phyloP scores from a whole-genome alignment of 2,888 invertebrate species.

The Nasonia oneida region DNA sequence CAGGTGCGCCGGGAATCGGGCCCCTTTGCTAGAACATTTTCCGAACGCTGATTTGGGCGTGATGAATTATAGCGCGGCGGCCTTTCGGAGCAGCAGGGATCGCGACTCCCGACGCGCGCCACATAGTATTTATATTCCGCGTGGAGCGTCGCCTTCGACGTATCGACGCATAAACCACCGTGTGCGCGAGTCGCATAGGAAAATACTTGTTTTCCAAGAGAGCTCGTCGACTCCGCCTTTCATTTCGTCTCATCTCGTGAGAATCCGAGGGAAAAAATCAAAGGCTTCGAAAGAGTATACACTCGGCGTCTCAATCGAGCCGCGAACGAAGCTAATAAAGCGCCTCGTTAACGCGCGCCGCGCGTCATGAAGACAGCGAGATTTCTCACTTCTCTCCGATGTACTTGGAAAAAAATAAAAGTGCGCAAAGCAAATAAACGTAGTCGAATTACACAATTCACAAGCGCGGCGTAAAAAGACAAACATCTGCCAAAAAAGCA shows the following conservation, averaged over 20 bases:
- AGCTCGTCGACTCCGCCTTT: conserved; percentile 32
- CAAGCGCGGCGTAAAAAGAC: background rate
- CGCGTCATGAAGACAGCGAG: no score
- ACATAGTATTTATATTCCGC: background rate
- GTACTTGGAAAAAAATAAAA: background rate
- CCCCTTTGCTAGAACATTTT: background rate
- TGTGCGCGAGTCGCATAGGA: background rate
- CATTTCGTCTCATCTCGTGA: background rate
- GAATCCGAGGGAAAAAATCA: background rate
- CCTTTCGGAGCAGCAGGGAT: background rate
- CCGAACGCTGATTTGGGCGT: conserved; percentile 35
- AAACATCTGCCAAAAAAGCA: background rate
- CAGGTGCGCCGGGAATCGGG: background rate
- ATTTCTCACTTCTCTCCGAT: no score
- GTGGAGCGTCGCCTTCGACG: background rate
- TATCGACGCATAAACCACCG: background rate
- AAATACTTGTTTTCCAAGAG: conserved; percentile 45
- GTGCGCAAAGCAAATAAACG: background rate
- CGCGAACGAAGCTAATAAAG: no score
- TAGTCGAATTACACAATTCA: background rate
- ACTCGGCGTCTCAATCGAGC: no score
- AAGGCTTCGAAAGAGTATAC: no score
- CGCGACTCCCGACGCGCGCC: no score
- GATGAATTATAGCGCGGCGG: conserved; percentile 42
- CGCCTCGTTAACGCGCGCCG: no score